Evolutionary conservation across 2,797 vertebrate species (phyloP).

Genomic region (Apodemus agrarius): DNA sequence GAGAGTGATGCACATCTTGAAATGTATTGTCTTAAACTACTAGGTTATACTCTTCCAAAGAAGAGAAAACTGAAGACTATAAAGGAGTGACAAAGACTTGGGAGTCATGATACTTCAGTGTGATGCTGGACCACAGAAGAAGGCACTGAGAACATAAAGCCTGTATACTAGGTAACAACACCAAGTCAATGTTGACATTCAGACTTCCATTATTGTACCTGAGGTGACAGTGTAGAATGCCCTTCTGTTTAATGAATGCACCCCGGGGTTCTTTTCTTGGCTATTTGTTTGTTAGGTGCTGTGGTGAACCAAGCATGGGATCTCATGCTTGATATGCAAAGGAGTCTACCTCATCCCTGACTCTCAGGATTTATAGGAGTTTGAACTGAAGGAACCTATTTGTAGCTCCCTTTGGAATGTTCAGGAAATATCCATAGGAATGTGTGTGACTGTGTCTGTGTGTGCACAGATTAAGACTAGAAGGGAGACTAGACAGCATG

Average conservation of each 20-base stretch:
- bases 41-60: not conserved
- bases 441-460: not conserved
- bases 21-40: not conserved
- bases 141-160: not conserved
- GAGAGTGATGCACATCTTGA: not conserved
- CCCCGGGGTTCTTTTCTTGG: not conserved
- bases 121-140: not conserved
- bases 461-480: not conserved
- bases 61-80: not conserved
- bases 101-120: not conserved
- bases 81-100: not conserved
- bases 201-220: not conserved
- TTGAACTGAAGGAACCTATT: not conserved
- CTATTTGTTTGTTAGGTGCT: not conserved
- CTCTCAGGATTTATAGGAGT: not conserved
- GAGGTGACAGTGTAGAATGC: not conserved
- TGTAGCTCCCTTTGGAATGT: not conserved
- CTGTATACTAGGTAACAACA: not conserved
- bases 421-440: not conserved
- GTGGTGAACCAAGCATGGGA: not conserved
- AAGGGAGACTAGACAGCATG: not conserved
- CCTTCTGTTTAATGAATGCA: conserved; percentile 1
- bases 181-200: not conserved
- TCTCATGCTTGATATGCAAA: not conserved
- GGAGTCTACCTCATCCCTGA: not conserved